phyloP scores from a whole-genome alignment of 2,888 invertebrate genomes.

The Hyalella azteca region DNA sequence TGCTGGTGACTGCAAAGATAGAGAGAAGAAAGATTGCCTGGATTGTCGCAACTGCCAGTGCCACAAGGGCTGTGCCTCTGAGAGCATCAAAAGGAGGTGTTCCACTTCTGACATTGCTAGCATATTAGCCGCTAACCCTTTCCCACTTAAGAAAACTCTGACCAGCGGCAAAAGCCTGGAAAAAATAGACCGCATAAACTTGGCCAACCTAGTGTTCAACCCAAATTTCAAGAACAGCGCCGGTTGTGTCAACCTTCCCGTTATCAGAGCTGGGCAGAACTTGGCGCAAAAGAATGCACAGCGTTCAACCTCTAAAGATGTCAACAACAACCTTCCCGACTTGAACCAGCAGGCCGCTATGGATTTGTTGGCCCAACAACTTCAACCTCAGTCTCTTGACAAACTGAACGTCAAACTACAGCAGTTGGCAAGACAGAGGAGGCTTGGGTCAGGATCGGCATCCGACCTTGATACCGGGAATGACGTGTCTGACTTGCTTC shows the following conservation, averaged over 20 bases:
- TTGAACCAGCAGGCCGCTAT: neutral
- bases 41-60: neutral
- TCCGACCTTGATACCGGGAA: neutral
- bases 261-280: conserved; percentile 28
- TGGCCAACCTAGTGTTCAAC: conserved; percentile 31
- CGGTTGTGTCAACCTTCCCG: conserved; percentile 16
- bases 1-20: neutral
- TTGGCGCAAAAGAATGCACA: conserved; percentile 21
- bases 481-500: neutral
- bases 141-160: neutral
- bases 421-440: conserved; percentile 7
- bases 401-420: conserved; percentile 9
- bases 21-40: neutral
- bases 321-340: neutral
- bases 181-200: conserved; percentile 11
- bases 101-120: neutral
- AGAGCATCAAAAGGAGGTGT: neutral
- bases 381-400: neutral
- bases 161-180: conserved; percentile 1
- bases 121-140: neutral
- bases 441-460: neutral
- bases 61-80: neutral
- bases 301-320: neutral
- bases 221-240: conserved; percentile 23
- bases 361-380: conserved; percentile 1